phyloP scores from a whole-genome alignment of 2,797 vertebrate genomes.

The Neoniphon sammara region DNA sequence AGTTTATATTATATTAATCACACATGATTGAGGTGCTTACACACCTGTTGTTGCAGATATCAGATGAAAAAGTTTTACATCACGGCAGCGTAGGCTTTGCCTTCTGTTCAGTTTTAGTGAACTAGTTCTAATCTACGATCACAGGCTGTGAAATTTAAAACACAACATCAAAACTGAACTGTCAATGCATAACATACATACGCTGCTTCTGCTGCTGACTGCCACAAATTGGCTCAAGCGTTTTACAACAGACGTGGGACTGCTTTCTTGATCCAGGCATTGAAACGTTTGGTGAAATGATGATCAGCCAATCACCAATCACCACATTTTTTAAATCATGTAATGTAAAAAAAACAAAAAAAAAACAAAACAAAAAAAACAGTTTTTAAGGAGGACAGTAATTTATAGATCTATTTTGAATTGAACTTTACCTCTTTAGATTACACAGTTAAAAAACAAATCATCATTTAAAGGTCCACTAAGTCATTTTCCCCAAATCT shows the following conservation, averaged over 20 bases:
- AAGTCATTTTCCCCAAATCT: too few relatives aligned
- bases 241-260: slow-evolving; percentile 14
- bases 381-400: too few relatives aligned
- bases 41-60: too few relatives aligned
- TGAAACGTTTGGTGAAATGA: slow-evolving; percentile 1
- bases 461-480: too few relatives aligned
- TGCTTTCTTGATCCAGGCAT: slow-evolving; percentile 13
- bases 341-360: too few relatives aligned
- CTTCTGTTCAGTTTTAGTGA: slow-evolving; percentile 27
- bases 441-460: too few relatives aligned
- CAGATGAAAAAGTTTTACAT: not conserved
- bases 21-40: too few relatives aligned
- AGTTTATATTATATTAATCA: too few relatives aligned
- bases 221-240: slow-evolving; percentile 20
- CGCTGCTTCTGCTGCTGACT: slow-evolving; percentile 24
- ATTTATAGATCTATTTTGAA: too few relatives aligned
- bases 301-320: slow-evolving; percentile 21
- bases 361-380: too few relatives aligned
- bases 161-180: slow-evolving; percentile 25
- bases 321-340: too few relatives aligned
- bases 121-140: slow-evolving; percentile 45
- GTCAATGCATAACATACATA: slow-evolving; percentile 10
- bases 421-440: too few relatives aligned
- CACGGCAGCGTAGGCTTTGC: slow-evolving; percentile 7
- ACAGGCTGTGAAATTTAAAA: slow-evolving; percentile 42